Percentiles rank a stretch among this genome's conserved stretches.
phyloP scores from a whole-genome alignment of 64 coral and sea anemone genomes.

The Astreopora myriophthalma region DNA sequence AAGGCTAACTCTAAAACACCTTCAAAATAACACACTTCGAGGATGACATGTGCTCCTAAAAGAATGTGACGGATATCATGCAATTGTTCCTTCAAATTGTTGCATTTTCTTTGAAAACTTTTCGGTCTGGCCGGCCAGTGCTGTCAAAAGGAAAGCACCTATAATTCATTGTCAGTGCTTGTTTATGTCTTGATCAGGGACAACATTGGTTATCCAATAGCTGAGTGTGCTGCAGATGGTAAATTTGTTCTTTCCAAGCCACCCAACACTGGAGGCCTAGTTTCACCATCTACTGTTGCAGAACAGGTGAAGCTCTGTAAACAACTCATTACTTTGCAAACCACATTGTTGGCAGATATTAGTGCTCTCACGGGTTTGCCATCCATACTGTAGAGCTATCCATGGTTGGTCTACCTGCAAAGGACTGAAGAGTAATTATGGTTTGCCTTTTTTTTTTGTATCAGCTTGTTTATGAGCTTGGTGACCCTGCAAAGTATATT shows the following conservation, averaged over 20 bases:
- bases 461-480: slow-evolving; percentile 95
- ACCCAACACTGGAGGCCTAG: slow-evolving; percentile 90
- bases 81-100: too few relatives aligned
- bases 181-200: slow-evolving; percentile 70
- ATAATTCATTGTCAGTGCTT: not conserved
- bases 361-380: too few relatives aligned
- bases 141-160: too few relatives aligned
- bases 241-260: slow-evolving; percentile 96
- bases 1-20: too few relatives aligned
- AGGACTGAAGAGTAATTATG: not conserved
- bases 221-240: slow-evolving; percentile 90
- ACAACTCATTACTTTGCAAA: not conserved
- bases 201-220: slow-evolving; percentile 97
- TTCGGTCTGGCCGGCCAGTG: too few relatives aligned
- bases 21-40: too few relatives aligned
- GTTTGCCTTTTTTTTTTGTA: not conserved
- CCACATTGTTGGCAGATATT: too few relatives aligned
- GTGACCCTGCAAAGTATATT: slow-evolving; percentile 92
- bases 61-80: too few relatives aligned
- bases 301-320: slow-evolving; percentile 71
- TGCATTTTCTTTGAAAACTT: too few relatives aligned
- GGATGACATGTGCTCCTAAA: too few relatives aligned
- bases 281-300: slow-evolving; percentile 86
- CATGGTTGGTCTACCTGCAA: too few relatives aligned
- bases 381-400: too few relatives aligned